phyloP scores from a whole-genome alignment of 2,797 vertebrate species.

The Diplodus puntazzo region DNA sequence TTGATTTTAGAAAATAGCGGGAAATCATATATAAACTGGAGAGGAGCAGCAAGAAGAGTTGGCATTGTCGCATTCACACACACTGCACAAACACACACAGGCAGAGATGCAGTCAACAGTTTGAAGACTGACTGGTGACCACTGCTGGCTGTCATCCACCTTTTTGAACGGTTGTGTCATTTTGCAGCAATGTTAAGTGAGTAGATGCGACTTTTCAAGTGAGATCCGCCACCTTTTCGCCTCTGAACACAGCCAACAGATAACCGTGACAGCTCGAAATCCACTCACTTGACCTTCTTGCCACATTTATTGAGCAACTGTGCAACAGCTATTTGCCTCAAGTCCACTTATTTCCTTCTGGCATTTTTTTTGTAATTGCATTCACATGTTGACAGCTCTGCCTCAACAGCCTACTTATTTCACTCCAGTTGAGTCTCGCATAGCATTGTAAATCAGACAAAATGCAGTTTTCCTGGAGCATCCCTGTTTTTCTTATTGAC shows the following conservation, averaged over 20 bases:
- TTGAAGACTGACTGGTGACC: neutral
- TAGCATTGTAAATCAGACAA: neutral
- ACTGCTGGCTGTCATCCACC: neutral
- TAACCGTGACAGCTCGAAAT: neutral
- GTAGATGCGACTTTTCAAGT: neutral
- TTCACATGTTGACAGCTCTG: neutral
- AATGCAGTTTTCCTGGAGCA: slow-evolving; percentile 34
- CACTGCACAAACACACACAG: neutral
- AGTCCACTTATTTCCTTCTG: neutral
- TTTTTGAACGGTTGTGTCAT: neutral
- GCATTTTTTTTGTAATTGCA: neutral
- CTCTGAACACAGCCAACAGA: neutral
- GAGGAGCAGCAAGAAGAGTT: too few species aligned
- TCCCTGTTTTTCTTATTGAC: slow-evolving; percentile 15
- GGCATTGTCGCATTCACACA: neutral
- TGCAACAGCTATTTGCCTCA: too few species aligned
- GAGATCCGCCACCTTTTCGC: neutral
- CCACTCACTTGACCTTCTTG: slow-evolving; percentile 5
- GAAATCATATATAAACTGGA: too few species aligned
- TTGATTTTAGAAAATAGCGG: too few species aligned
- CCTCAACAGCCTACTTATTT: too few species aligned
- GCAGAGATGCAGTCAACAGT: neutral
- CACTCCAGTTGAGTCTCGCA: neutral
- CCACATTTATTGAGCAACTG: neutral
- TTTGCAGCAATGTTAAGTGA: neutral